Percentiles rank a stretch among this genome's conserved stretches.
Evolutionary conservation across 2,888 invertebrate species (phyloP).

Genomic region (Chironomus riparius): DNA sequence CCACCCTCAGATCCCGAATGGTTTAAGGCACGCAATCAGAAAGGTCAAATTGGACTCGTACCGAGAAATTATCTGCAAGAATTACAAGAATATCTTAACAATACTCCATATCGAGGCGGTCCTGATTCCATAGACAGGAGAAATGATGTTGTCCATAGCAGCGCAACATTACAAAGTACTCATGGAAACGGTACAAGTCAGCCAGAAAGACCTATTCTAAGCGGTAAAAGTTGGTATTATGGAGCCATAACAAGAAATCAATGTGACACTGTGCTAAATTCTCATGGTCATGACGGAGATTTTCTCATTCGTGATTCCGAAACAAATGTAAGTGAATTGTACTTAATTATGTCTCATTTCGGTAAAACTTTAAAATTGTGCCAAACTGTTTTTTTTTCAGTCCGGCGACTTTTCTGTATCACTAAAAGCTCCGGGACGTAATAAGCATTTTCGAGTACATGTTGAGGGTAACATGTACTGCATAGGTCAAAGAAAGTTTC

Average conservation of each 20-base stretch:
- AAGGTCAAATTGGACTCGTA: slow-evolving; percentile 89
- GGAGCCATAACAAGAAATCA: slow-evolving; percentile 92
- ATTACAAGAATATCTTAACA: slow-evolving; percentile 71
- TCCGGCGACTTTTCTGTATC: slow-evolving; percentile 98
- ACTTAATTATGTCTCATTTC: neutral
- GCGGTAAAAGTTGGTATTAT: slow-evolving; percentile 93
- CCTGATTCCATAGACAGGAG: slow-evolving; percentile 48
- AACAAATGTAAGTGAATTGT: slow-evolving; percentile 75
- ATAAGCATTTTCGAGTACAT: slow-evolving; percentile 98
- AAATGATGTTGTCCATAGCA: slow-evolving; percentile 34
- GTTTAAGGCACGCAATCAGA: slow-evolving; percentile 90
- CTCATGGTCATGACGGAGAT: slow-evolving; percentile 94
- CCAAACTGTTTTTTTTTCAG: slow-evolving; percentile 45
- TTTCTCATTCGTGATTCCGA: slow-evolving; percentile 98
- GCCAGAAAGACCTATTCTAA: slow-evolving; percentile 56
- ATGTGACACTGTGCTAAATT: slow-evolving; percentile 91
- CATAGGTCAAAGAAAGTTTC: slow-evolving; percentile 97
- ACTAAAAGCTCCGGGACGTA: slow-evolving; percentile 91
- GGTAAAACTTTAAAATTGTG: slow-evolving; percentile 13
- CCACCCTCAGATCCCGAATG: slow-evolving; percentile 98
- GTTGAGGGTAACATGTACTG: slow-evolving; percentile 87
- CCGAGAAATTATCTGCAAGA: slow-evolving; percentile 92
- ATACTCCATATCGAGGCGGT: slow-evolving; percentile 65
- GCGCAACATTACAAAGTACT: slow-evolving; percentile 30
- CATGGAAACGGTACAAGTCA: slow-evolving; percentile 35